These are phyloP conservation scores for Bufotes viridis DNA, from an alignment of 2,797 vertebrate genomes.

Conservation along the genomic window DNA sequence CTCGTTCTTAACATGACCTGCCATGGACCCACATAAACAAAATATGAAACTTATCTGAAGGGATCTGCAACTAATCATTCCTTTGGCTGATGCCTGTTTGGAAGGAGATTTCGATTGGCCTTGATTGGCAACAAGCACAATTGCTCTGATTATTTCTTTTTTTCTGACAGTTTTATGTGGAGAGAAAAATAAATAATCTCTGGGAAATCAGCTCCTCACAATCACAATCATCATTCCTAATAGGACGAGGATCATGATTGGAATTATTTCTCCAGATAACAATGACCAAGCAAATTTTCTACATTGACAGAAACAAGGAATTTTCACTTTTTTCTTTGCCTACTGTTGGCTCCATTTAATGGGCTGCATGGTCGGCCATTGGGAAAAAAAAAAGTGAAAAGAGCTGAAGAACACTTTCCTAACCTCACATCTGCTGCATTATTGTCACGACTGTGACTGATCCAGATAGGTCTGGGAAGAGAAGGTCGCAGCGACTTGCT, in stretches of 20 bases:
- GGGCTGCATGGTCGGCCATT: not conserved
- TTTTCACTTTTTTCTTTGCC: not conserved
- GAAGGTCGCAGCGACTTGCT: too few relatives aligned
- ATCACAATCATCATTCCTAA: not conserved
- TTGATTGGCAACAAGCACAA: constrained; percentile 31
- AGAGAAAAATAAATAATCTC: constrained; percentile 8
- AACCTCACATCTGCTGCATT: too few relatives aligned
- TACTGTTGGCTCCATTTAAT: not conserved
- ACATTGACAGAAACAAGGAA: not conserved
- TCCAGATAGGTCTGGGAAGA: too few relatives aligned
- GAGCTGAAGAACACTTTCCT: too few relatives aligned
- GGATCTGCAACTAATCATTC: constrained; percentile 47
- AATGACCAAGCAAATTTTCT: not conserved
- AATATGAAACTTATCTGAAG: constrained; percentile 27
- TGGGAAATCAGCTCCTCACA: not conserved
- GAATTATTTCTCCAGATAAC: not conserved
- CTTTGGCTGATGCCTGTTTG: constrained; percentile 11
- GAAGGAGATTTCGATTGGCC: not conserved
- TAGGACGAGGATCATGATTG: not conserved
- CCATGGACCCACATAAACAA: constrained; percentile 32
- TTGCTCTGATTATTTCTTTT: constrained; percentile 11
- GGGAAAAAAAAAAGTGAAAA: too few relatives aligned
- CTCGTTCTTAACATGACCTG: constrained; percentile 38
- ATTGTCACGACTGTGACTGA: too few relatives aligned
- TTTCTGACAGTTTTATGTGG: constrained; percentile 24